Conservation (phyloP, 2,888 invertebrate genomes). For the Automeris io region DNA sequence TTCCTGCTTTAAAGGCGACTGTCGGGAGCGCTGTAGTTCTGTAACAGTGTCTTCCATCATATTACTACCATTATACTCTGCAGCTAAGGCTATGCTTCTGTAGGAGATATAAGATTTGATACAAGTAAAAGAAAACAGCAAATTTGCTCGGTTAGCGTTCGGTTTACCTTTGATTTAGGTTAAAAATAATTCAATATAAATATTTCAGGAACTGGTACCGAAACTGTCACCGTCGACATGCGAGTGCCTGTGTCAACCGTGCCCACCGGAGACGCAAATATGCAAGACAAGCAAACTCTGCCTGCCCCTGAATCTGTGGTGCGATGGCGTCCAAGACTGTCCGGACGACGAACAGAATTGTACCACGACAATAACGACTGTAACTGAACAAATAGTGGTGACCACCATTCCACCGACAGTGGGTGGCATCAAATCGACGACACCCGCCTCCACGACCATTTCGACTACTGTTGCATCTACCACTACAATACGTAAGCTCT, state of each 20-base stretch:
- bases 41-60: too few species aligned
- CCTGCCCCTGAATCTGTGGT: constrained; percentile 83
- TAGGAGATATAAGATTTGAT: too few species aligned
- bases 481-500: constrained; percentile 43
- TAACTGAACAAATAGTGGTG: constrained; percentile 28
- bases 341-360: constrained; percentile 89
- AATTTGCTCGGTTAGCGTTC: too few species aligned
- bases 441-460: constrained; percentile 17
- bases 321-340: constrained; percentile 88
- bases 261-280: constrained; percentile 79
- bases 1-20: too few species aligned
- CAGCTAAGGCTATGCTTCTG: too few species aligned
- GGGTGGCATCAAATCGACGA: constrained; percentile 20
- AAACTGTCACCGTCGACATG: constrained; percentile 79
- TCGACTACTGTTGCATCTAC: constrained; percentile 19
- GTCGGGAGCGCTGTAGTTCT: too few species aligned
- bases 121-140: too few species aligned
- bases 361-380: constrained; percentile 34
- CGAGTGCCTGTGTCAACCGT: constrained; percentile 84
- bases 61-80: too few species aligned
- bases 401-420: constrained; percentile 31
- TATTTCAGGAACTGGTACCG: constrained; percentile 70
- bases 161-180: not conserved
- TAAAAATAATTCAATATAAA: not conserved
- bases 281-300: constrained; percentile 87